Conservation (phyloP, 2,797 vertebrate species). For the Lemur catta region DNA sequence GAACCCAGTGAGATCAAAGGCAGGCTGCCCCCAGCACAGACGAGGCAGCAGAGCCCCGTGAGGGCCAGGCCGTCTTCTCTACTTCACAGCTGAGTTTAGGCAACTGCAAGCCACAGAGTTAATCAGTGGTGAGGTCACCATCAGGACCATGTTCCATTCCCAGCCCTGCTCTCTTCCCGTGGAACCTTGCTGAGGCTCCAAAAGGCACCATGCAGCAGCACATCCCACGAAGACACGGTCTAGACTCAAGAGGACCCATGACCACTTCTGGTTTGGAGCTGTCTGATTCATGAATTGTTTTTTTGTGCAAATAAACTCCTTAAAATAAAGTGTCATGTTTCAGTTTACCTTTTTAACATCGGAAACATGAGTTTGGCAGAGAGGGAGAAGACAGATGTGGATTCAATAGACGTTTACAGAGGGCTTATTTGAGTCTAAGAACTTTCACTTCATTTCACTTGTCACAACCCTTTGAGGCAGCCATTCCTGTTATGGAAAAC, state of each 20-base stretch:
- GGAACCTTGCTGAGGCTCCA: not conserved
- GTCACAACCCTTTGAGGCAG: not conserved
- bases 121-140: not conserved
- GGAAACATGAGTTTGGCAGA: too few relatives aligned
- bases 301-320: not conserved
- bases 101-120: not conserved
- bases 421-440: not conserved
- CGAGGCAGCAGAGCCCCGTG: not conserved
- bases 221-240: fast-evolving
- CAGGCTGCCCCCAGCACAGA: not conserved
- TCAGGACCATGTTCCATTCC: not conserved
- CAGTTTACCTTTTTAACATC: not conserved
- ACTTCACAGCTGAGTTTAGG: not conserved
- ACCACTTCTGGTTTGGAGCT: not conserved
- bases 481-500: not conserved
- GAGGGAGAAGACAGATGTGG: not conserved
- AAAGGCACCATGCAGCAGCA: not conserved
- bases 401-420: not conserved
- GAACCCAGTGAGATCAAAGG: not conserved
- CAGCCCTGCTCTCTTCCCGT: not conserved
- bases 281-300: not conserved
- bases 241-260: not conserved
- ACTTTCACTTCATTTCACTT: not conserved
- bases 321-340: not conserved
- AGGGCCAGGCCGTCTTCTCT: not conserved